These are phyloP conservation scores for Odontamblyopus lacepedii DNA, from an alignment of 2,797 vertebrate genomes.

Conservation along the genomic window DNA sequence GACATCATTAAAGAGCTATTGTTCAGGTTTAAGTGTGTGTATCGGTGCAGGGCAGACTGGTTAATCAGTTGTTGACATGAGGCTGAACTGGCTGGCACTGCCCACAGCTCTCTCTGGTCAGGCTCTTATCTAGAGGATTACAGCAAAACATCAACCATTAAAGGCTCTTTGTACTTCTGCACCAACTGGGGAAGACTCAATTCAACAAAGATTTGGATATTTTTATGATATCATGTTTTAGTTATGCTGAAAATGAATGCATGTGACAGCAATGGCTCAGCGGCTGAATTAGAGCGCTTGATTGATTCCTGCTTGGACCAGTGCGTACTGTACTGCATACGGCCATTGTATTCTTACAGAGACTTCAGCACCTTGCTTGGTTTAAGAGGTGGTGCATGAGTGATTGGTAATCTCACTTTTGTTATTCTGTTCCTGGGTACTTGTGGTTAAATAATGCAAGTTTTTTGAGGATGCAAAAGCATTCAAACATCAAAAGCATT, in stretches of 20 bases:
- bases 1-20: not conserved
- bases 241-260: not conserved
- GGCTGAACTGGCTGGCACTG: slow-evolving; percentile 39
- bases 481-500: too few species aligned
- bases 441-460: too few species aligned
- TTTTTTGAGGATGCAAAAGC: too few species aligned
- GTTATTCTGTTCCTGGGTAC: too few species aligned
- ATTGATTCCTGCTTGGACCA: too few species aligned
- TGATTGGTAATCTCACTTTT: too few species aligned
- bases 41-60: slow-evolving; percentile 15
- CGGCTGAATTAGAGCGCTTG: too few species aligned
- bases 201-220: not conserved
- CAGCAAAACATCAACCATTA: slow-evolving; percentile 32
- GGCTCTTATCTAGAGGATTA: slow-evolving; percentile 51
- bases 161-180: slow-evolving; percentile 23
- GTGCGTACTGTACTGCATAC: too few species aligned
- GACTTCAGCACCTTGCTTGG: too few species aligned
- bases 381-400: too few species aligned
- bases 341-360: too few species aligned
- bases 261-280: too few species aligned
- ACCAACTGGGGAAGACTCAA: slow-evolving; percentile 24
- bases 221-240: slow-evolving; percentile 15
- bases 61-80: slow-evolving; percentile 39
- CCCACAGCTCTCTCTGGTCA: slow-evolving; percentile 32
- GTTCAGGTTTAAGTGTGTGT: not conserved